Base-by-base conservation (phyloP, 2,797 vertebrate genomes). In the Centroberyx gerrardi region DNA sequence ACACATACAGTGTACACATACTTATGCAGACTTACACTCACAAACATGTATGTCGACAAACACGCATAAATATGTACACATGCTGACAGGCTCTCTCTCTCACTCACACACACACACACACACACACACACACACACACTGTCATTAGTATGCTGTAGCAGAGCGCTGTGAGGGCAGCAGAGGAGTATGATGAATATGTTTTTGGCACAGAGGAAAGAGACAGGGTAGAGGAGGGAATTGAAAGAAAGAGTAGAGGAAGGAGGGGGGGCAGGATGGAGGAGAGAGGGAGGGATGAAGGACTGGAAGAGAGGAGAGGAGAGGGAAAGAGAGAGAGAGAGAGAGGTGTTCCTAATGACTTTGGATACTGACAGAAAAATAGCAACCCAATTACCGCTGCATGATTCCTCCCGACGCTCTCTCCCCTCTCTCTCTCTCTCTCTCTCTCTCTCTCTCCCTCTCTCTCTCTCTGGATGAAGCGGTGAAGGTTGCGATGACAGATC, bases 181-280 rank as follows among this genome's bases (percentile, higher is more conserved):
- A 90, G 82, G 90, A 90, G 88, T 82, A 90, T 93, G 90, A 94
- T 93, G 90, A 93, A 93, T 93, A 91, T 92, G 87, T 92, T 93
- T 93, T 91, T 91, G 92, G 87, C 88, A 90, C 83, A 77, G 90
- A 90, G 89, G 79, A 86, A 88, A 87, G 87, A 88, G 85, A 89
- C 36, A 9, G 74, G 81, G 86, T 68, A 89, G 84, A 87, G 74
- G 74, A 87, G 83, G 88, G 87, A 89, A 88, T 84, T 81, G 82
- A 87, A 84, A 87, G 87, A 87, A 75, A 72, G 75, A 84, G 78
- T 83, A 67, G 82, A 84, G 85, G 80, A 42, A n/a, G 42, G 56
- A 15, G n/a, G 53, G 17, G 31, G 10, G 40, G 10, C 3, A 42
- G 12, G 40, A 42, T 42, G 36, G 86, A 72, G 65, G 83, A 77